Evolutionary conservation across 2,888 invertebrate species (phyloP), one percentile per base, ranked within the genome.

Genomic region (Meiosimyza platycephala): DNA sequence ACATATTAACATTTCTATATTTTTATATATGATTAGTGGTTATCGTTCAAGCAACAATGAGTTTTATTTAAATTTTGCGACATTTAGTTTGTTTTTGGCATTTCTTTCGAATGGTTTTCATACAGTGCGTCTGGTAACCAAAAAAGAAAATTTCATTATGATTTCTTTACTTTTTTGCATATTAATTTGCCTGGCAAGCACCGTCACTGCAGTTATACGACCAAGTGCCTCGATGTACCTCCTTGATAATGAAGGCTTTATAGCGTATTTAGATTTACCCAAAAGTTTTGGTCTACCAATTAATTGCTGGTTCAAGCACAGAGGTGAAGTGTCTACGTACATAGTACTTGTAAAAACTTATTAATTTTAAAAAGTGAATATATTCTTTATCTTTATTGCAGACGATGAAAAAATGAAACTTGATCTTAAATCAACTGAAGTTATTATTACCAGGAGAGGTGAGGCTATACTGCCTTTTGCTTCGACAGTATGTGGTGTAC

Each of bases 271-370:
- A 59, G 79, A 80, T 50, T 75, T 77, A 40, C 72, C 77, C 6
- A 77, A 79, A 40, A 71, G 62, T 54, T 80, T 80, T 70, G 80
- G 79, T 6, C 60, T 66, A 6, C 75, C 80, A 6, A 72, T 73
- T 11, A 79, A 74, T 64, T 81, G 81, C 63, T 79, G 79, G 80
- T 79, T 79, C 55, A 74, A 75, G 66, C 78, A 78, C 75, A 60
- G 72, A 76, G 79, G 79, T 80, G 68, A 73, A 22, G 13, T 15
- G 48, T 22, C 22, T 22, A 22, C 22, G 22, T 22, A 22, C 22
- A 22, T 22, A 22, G 22, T 22, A 15, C 11, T 15, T n/a, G 22
- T 28, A 1, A 1, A n/a, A 6, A 15, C 40, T 15, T 48, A 28
- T 18, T 12, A 70, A 28, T 13, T 15, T 13, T 40, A 3, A 22